Evolutionary conservation across 2,888 invertebrate genomes (phyloP), one percentile per base, ranked within the genome.

Genomic region (Caenorhabditis auriculariae): DNA sequence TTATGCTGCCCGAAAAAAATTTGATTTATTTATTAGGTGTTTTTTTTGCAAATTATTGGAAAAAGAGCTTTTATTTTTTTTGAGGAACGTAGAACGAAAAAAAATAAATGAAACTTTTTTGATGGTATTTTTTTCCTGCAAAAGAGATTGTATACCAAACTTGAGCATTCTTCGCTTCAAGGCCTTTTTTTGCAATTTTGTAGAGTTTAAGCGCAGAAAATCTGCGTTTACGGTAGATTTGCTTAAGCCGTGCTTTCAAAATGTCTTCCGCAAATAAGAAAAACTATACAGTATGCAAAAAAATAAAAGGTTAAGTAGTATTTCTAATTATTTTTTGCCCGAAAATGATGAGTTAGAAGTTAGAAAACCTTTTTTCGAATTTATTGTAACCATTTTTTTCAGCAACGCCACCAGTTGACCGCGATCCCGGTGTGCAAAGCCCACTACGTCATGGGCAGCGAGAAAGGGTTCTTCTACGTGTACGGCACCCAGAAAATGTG

Each of bases 341-440:
- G n/a, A n/a, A n/a, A n/a, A n/a, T n/a, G n/a, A n/a, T n/a, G n/a
- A 44, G 44, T 9, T 21, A 26, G 12, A n/a, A 19, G 12, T 23
- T 19, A 7, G 6, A 44, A 44, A 9, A 9, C 23, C 19, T 9
- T 21, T 21, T 26, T 15, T 9, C 15, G 12, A 44, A 24, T 24
- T 9, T 12, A 44, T 44, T 26, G 24, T 32, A n/a, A 32, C 7
- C 27, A n/a, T 9, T 52, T 48, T 23, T 66, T 78, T 47, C 65
- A 78, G 77, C 81, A 81, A 70, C 73, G 81, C 6, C 81, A 81
- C 27, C 47, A 53, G 23, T 61, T 81, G 41, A 55, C 69, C 23
- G 72, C 78, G 9, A 74, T 82, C 46, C 77, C 80, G 4, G 64
- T 80, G 28, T 74, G 79, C 39, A 70, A 76, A 58, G 81, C 81